Conservation (phyloP, 2,113 vertebrate genomes). For the Pycnonotus jocosus region DNA sequence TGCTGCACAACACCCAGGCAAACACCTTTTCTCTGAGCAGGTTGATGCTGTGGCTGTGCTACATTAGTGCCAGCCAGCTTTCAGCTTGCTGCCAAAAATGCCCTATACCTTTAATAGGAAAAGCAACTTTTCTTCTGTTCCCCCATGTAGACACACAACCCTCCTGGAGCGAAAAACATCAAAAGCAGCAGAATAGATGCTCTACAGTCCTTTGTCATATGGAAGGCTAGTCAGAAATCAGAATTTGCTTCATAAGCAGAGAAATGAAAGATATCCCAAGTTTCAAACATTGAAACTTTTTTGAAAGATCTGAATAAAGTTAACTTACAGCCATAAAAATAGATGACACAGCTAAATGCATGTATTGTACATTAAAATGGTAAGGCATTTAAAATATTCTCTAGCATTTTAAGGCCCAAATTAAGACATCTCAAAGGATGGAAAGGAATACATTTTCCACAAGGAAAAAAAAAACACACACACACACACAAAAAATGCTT, state of each 20-base stretch:
- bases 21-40: background rate
- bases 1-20: background rate
- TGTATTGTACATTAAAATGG: background rate
- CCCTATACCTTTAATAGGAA: background rate
- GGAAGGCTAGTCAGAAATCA: background rate
- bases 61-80: background rate
- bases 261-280: background rate
- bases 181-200: background rate
- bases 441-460: background rate
- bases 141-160: fast-evolving
- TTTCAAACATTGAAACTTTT: background rate
- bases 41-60: background rate
- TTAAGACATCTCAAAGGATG: background rate
- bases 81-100: background rate
- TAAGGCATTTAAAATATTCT: background rate
- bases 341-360: background rate
- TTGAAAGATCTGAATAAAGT: background rate
- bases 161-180: background rate
- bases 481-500: too few species aligned
- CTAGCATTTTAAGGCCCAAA: background rate
- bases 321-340: background rate
- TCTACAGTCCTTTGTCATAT: background rate
- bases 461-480: fast-evolving
- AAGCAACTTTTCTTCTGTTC: background rate
- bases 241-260: background rate